These are phyloP conservation scores for Physeter macrocephalus DNA, from an alignment of 2,113 vertebrate species.

Conservation along the genomic window DNA sequence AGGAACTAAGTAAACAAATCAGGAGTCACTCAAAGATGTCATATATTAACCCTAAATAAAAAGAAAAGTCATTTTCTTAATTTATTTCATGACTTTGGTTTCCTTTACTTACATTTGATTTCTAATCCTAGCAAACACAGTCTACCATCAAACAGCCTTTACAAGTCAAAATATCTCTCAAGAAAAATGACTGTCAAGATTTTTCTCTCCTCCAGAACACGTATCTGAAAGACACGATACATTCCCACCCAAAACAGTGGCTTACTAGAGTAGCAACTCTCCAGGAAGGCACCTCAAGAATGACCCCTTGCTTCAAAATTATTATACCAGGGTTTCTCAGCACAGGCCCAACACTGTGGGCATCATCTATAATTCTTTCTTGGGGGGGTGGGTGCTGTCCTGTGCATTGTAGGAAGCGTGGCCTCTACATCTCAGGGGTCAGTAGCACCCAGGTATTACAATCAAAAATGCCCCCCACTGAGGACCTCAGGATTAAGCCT, in stretches of 20 bases:
- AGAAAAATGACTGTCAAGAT: not conserved
- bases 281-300: not conserved
- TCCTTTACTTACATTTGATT: not conserved
- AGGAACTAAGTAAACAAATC: not conserved
- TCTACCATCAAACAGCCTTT: not conserved
- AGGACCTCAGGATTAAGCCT: not conserved
- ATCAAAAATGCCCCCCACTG: not conserved
- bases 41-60: not conserved
- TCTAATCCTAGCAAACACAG: not conserved
- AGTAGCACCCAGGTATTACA: not conserved
- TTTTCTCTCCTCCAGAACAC: not conserved
- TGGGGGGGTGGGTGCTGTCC: too few relatives aligned
- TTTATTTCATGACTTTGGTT: not conserved
- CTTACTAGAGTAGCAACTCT: not conserved
- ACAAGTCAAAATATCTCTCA: not conserved
- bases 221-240: not conserved
- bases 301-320: not conserved
- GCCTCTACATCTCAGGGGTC: not conserved
- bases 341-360: fast-evolving
- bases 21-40: not conserved
- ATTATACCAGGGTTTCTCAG: not conserved
- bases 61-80: not conserved
- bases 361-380: not conserved
- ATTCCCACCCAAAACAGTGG: not conserved
- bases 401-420: too few relatives aligned